phyloP scores from a whole-genome alignment of 2,113 vertebrate species.

The Dromiciops gliroides region DNA sequence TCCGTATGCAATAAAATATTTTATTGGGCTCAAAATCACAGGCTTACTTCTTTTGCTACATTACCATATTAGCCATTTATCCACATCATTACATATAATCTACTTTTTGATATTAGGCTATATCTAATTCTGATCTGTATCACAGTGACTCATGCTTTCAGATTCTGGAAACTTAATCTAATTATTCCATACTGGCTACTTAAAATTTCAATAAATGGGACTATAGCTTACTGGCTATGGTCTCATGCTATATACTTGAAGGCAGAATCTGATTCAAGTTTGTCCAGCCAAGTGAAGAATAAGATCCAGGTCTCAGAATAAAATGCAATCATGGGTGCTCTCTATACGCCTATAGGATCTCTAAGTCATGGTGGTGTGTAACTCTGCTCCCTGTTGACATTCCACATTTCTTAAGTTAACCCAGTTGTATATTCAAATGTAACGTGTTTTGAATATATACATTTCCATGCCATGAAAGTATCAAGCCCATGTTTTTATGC shows the following conservation, averaged over 20 bases:
- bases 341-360: neutral
- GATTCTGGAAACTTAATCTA: constrained; percentile 77
- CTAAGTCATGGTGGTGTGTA: neutral
- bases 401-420: neutral
- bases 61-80: constrained; percentile 70
- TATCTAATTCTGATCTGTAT: constrained; percentile 67
- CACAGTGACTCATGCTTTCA: constrained; percentile 73
- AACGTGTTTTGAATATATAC: neutral
- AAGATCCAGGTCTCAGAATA: constrained; percentile 62
- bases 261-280: constrained; percentile 80
- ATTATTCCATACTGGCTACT: constrained; percentile 76
- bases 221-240: constrained; percentile 72
- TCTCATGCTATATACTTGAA: constrained; percentile 76
- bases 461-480: constrained; percentile 44
- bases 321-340: neutral
- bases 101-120: constrained; percentile 54
- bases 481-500: constrained; percentile 52
- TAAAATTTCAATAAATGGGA: constrained; percentile 79
- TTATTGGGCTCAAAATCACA: neutral
- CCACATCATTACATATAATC: constrained; percentile 70
- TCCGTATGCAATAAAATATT: neutral
- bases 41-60: neutral
- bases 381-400: constrained; percentile 12
- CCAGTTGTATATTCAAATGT: constrained; percentile 54
- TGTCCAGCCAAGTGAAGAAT: constrained; percentile 76